phyloP scores from a whole-genome alignment of 2,113 vertebrate genomes.

The Chaetura pelagica region DNA sequence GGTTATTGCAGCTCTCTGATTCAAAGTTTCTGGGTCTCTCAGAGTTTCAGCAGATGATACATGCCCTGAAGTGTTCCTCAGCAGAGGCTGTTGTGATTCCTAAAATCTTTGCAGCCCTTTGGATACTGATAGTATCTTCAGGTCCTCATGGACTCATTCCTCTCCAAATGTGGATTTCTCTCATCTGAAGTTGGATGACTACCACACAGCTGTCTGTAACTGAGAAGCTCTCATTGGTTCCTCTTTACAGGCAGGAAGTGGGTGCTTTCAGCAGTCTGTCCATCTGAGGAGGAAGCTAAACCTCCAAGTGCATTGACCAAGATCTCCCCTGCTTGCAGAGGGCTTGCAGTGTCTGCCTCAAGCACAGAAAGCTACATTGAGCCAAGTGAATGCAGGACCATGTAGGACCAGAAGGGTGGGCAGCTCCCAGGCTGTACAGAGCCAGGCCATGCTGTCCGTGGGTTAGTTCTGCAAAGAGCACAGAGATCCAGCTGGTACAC shows the following conservation, averaged over 20 bases:
- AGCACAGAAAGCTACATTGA: background rate
- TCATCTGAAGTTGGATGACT: background rate
- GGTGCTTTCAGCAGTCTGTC: background rate
- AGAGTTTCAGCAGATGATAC: background rate
- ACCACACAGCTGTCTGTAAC: background rate
- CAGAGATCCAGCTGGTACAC: background rate
- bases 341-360: accelerated
- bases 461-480: background rate
- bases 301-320: background rate
- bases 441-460: background rate
- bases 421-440: background rate
- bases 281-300: background rate
- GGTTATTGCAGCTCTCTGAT: background rate
- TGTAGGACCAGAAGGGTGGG: background rate
- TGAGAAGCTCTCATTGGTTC: background rate
- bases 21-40: background rate
- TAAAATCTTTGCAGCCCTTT: background rate
- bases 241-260: accelerated
- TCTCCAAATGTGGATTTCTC: background rate
- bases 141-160: background rate
- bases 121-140: background rate
- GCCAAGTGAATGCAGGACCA: background rate
- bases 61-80: background rate
- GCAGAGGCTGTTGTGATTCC: background rate
- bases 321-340: background rate